Conservation (phyloP, 2,113 vertebrate species). For the Sitta europaea region DNA sequence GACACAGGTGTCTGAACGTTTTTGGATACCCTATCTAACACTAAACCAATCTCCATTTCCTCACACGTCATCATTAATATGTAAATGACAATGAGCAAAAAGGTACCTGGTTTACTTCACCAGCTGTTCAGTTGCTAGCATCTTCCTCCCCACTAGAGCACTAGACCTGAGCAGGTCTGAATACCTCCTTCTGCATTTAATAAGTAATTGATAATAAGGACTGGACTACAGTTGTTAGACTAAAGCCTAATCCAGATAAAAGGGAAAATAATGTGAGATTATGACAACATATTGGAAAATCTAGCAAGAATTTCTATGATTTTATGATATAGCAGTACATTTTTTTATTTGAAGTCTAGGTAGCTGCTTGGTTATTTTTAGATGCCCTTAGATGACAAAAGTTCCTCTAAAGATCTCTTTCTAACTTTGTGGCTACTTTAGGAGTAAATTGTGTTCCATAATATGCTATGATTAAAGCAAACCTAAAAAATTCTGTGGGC, state of each 20-base stretch:
- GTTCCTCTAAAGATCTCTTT: not conserved
- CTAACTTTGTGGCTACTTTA: not conserved
- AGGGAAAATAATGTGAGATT: not conserved
- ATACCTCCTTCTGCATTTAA: not conserved
- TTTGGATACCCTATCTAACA: not conserved
- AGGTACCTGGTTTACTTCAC: not conserved
- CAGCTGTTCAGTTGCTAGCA: not conserved
- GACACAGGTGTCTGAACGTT: accelerated
- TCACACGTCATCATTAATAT: not conserved
- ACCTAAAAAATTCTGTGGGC: not conserved
- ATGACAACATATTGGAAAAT: not conserved
- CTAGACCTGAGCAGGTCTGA: not conserved
- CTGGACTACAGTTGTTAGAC: not conserved
- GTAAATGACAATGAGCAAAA: not conserved
- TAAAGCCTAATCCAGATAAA: not conserved
- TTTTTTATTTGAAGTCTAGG: not conserved
- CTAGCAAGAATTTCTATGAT: not conserved
- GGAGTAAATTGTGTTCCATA: not conserved
- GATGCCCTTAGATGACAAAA: not conserved
- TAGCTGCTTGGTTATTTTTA: not conserved
- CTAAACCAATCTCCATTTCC: not conserved
- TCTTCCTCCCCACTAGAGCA: not conserved
- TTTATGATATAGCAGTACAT: not conserved
- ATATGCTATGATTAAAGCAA: not conserved
- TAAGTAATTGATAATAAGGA: not conserved